Base-by-base conservation (phyloP, 2,888 invertebrate species). In the Lomographa bimaculata region DNA sequence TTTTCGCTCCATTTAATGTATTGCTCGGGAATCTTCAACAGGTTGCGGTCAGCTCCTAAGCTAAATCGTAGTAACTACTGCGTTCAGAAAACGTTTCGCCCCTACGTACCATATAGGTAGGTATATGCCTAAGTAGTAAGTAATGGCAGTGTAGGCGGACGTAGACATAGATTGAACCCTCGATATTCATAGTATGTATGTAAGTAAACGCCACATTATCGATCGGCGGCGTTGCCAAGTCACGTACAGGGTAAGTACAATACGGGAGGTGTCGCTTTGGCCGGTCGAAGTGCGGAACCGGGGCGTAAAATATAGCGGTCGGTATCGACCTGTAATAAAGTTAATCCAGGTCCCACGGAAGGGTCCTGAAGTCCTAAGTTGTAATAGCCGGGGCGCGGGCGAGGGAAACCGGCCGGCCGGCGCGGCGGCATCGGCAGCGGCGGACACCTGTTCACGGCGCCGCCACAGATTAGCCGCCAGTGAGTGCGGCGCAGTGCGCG, bases 391-490 rank as follows among this genome's bases (percentile, higher is more conserved):
- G 65, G 61, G 60, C 52, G 68, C 57, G 56, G 45, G 57, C 51
- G 52, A 63, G 61, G 65, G 46, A 37, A 30, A 14, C 4, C 40
- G 46, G 46, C 46, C 61, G 63, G 73, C 61, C 54, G 58, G 67
- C 67, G 66, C 71, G 71, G 68, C 14, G n/a, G n/a, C n/a, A n/a
- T n/a, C n/a, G n/a, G n/a, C n/a, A n/a, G 65, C 71, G 71, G 68
- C 67, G 73, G 82, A 79, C 82, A 81, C 80, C 79, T 80, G 83
- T 81, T 75, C 76, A 72, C 70, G 65, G 74, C 68, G 62, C 70
- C 14, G 3, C n/a, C n/a, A n/a, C n/a, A n/a, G n/a, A n/a, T n/a
- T n/a, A n/a, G n/a, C n/a, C n/a, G n/a, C n/a, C n/a, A n/a, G n/a
- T n/a, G n/a, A n/a, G n/a, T n/a, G n/a, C n/a, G n/a, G n/a, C n/a